Evolutionary conservation across 2,113 vertebrate species (phyloP), one percentile per base, ranked within the genome.

Genomic region (Hippocampus barbouri): DNA sequence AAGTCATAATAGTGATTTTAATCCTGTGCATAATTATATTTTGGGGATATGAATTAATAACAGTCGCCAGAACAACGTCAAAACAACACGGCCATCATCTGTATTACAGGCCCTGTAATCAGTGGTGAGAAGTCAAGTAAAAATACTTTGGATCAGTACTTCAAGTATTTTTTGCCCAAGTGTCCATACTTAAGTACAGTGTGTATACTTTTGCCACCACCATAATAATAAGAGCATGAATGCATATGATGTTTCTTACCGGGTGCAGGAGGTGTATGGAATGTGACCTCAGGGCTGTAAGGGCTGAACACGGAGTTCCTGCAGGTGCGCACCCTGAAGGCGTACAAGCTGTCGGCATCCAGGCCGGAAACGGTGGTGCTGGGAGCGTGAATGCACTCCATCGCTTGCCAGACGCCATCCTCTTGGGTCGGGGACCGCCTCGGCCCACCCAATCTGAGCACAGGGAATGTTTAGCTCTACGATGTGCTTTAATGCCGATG

Each of bases 211-310:
- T 8, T 6, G 27, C 15, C 57, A 18, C 25, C 5, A 34, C 9
- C n/a, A 12, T 12, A 6, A 16, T 14, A 27, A 59, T 15, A 59
- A 27, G 23, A 14, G 25, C 20, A n/a, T 10, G 25, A 57, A 57
- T 57, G 23, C 25, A 15, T 27, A 30, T 60, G 25, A 60, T 30
- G 59, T 61, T 61, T 18, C 79, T 85, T 94, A 98, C 97, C 95
- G 83, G 96, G 91, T 73, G 95, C 96, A n/a, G 96, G 95, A 2
- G 97, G 95, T 0, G 95, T 97, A 72, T 84, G 92, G 59, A 98
- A 90, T 74, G 90, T 79, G 80, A 98, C 90, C 79, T 96, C 95
- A 2, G 84, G 90, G 88, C 97, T 96, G 89, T 94, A 95, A 60
- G 94, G 92, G 68, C 96, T 96, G 71, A 89, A 94, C 76, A 93